phyloP scores from a whole-genome alignment of 2,797 vertebrate genomes.

The Platyrinchus mystaceus region DNA sequence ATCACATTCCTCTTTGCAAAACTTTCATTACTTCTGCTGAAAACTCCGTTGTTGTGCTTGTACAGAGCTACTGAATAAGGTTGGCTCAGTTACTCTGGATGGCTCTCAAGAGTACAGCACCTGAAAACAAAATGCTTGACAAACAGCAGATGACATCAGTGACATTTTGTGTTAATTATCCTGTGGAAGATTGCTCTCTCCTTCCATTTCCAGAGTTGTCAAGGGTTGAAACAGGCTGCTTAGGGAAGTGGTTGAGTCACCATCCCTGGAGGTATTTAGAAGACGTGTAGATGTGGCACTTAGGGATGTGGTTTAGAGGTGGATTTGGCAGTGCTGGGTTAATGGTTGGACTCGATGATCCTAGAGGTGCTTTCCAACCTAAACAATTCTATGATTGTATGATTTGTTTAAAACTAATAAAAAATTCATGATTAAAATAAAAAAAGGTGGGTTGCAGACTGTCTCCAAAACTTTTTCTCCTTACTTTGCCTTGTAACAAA shows the following conservation, averaged over 20 bases:
- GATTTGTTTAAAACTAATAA: slow-evolving; percentile 12
- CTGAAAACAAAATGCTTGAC: background rate
- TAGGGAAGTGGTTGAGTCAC: background rate
- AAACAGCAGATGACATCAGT: background rate
- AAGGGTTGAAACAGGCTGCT: background rate
- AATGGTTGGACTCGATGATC: background rate
- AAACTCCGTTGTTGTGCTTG: background rate
- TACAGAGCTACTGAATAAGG: background rate
- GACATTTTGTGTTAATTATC: background rate
- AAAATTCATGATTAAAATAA: background rate
- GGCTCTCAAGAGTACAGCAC: background rate
- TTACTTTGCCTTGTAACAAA: background rate
- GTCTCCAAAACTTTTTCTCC: background rate
- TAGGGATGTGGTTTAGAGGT: background rate
- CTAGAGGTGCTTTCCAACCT: background rate
- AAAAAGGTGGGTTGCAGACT: background rate
- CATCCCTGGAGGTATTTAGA: background rate
- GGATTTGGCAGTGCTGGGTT: background rate
- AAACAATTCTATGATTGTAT: background rate
- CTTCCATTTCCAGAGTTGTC: background rate
- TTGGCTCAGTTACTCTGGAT: background rate
- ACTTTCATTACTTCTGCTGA: background rate
- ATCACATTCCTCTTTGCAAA: background rate
- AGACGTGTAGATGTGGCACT: background rate
- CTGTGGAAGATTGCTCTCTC: background rate